These are phyloP conservation scores for Dexiosoma caninum DNA, from an alignment of 2,888 invertebrate genomes.

Conservation along the genomic window DNA sequence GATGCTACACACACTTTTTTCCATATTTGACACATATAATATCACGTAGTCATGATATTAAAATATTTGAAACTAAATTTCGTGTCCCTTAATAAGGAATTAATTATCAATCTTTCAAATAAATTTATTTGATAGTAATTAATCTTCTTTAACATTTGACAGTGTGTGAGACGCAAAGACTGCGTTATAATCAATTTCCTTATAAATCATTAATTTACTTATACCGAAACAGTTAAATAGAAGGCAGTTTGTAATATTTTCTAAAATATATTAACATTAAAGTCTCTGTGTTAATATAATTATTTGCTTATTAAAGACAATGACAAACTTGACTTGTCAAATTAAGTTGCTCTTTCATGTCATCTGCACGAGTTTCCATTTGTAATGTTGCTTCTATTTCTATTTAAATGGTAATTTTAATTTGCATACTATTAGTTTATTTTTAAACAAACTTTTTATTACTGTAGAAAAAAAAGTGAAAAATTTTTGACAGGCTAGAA, in stretches of 20 bases:
- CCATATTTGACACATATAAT: too few species aligned
- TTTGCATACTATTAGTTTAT: slow-evolving; percentile 24
- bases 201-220: too few species aligned
- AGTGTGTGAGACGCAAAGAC: too few species aligned
- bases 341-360: not conserved
- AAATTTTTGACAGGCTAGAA: slow-evolving; percentile 3
- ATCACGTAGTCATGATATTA: too few species aligned
- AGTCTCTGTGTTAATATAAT: not conserved
- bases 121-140: too few species aligned
- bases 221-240: too few species aligned
- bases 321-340: not conserved
- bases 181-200: too few species aligned
- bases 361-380: not conserved
- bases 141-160: not conserved
- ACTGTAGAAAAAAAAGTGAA: not conserved
- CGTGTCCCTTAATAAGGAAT: too few species aligned
- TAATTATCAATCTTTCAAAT: too few species aligned
- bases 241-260: too few species aligned
- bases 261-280: not conserved
- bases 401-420: slow-evolving; percentile 48
- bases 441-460: not conserved
- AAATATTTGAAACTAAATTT: too few species aligned
- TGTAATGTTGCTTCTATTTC: slow-evolving; percentile 7
- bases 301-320: not conserved
- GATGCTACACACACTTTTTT: too few species aligned